Evolutionary conservation across 2,888 invertebrate species (phyloP).

Genomic region (Calliphora vomitoria): DNA sequence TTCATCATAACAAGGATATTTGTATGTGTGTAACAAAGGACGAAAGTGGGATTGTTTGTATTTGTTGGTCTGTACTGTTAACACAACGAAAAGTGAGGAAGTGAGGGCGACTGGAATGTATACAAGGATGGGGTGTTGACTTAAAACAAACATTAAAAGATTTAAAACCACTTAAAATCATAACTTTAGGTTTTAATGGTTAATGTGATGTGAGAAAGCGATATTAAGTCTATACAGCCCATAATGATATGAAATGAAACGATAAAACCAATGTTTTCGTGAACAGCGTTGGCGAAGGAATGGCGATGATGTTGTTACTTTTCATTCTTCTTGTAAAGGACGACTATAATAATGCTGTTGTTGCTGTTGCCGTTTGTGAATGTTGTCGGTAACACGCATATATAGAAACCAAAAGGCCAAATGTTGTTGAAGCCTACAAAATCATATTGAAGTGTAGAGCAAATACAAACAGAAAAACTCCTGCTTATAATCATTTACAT

Average conservation of each 20-base stretch:
- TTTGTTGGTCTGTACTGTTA: neutral
- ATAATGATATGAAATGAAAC: conserved; percentile 58
- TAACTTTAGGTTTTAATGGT: conserved; percentile 66
- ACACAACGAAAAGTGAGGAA: neutral
- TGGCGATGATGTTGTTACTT: conserved; percentile 7
- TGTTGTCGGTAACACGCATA: conserved; percentile 30
- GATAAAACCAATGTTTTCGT: conserved; percentile 60
- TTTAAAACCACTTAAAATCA: conserved; percentile 74
- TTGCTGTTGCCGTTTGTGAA: conserved; percentile 12
- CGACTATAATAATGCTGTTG: neutral
- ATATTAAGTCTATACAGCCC: conserved; percentile 57
- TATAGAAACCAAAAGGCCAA: conserved; percentile 23
- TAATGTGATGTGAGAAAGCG: conserved; percentile 64
- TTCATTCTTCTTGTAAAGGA: neutral
- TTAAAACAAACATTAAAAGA: conserved; percentile 70
- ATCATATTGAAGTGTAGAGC: conserved; percentile 51
- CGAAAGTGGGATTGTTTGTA: conserved; percentile 29
- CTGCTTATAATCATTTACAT: neutral
- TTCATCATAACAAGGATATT: conserved; percentile 46
- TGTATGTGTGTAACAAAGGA: neutral
- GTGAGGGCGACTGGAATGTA: neutral
- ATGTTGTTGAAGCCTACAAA: conserved; percentile 47
- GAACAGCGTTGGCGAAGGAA: conserved; percentile 16
- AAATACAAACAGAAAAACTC: conserved; percentile 46
- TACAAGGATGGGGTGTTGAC: conserved; percentile 48